These are phyloP conservation scores for Pseudotriccus pelzelni DNA, from an alignment of 2,797 vertebrate species.

Conservation along the genomic window DNA sequence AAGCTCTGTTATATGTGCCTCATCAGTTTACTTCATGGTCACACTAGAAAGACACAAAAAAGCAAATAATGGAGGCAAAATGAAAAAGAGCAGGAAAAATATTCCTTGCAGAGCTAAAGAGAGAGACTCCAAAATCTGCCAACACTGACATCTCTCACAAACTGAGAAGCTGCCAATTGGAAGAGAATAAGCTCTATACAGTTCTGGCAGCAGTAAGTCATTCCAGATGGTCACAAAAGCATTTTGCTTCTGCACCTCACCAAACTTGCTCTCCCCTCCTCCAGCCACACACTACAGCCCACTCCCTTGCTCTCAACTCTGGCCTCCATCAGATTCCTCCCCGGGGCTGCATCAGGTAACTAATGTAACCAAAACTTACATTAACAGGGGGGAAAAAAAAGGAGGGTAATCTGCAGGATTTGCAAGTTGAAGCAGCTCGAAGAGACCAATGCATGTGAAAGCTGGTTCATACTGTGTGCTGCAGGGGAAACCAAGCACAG, in stretches of 20 bases:
- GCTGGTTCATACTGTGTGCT: not conserved
- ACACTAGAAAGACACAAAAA: not conserved
- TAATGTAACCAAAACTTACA: not conserved
- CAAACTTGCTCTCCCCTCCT: not conserved
- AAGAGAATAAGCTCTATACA: not conserved
- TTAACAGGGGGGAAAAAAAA: fast-evolving
- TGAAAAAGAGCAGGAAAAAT: not conserved
- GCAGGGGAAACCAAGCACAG: not conserved
- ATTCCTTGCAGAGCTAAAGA: not conserved
- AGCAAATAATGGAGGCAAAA: not conserved
- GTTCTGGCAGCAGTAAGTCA: not conserved
- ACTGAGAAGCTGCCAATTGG: not conserved
- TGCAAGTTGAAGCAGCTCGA: not conserved
- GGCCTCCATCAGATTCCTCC: not conserved
- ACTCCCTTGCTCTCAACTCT: not conserved
- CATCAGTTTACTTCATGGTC: not conserved
- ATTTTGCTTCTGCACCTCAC: not conserved
- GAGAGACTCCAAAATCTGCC: not conserved
- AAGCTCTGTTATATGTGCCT: not conserved
- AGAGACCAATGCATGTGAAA: fast-evolving
- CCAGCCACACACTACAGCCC: not conserved
- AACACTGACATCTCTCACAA: not conserved
- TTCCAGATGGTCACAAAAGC: not conserved
- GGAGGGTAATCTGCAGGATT: not conserved
- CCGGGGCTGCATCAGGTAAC: not conserved